These are phyloP conservation scores for Homarus americanus DNA, from an alignment of 1,140 invertebrate species.

Conservation along the genomic window DNA sequence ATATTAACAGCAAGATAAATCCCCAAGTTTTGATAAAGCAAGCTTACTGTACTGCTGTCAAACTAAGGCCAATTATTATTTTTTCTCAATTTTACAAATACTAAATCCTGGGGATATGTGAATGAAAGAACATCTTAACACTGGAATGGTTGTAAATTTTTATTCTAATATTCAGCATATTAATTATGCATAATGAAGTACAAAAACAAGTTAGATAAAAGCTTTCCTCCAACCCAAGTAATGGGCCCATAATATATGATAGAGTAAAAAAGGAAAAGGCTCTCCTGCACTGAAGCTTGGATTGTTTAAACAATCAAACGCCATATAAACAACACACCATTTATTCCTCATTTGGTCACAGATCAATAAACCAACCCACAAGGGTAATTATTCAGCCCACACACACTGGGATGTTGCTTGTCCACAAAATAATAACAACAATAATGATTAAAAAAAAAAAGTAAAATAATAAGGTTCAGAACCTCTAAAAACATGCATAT, in stretches of 20 bases:
- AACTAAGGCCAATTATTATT: slow-evolving; percentile 20
- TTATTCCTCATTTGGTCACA: slow-evolving; percentile 71
- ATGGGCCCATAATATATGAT: slow-evolving; percentile 35
- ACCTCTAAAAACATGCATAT: slow-evolving; percentile 24
- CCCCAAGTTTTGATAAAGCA: slow-evolving; percentile 8
- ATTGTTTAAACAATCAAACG: slow-evolving; percentile 61
- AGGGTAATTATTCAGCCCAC: slow-evolving; percentile 35
- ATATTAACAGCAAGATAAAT: slow-evolving; percentile 13
- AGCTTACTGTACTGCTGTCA: background rate
- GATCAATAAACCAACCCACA: slow-evolving; percentile 56
- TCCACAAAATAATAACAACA: too few relatives aligned
- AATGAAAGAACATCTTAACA: slow-evolving; percentile 68
- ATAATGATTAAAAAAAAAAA: slow-evolving; percentile 8
- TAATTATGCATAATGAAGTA: slow-evolving; percentile 68
- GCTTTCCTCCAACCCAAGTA: slow-evolving; percentile 51
- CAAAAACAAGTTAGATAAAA: slow-evolving; percentile 67
- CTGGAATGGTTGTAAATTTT: slow-evolving; percentile 72
- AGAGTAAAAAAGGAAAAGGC: slow-evolving; percentile 56
- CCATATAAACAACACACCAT: slow-evolving; percentile 70
- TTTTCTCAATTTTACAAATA: slow-evolving; percentile 2
- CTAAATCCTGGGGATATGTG: slow-evolving; percentile 63
- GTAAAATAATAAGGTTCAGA: slow-evolving; percentile 2
- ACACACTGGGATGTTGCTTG: slow-evolving; percentile 25
- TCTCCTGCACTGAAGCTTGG: slow-evolving; percentile 66
- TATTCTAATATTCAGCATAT: slow-evolving; percentile 71